phyloP scores from a whole-genome alignment of 1,140 invertebrate species.

The Trachymyrmex septentrionalis region DNA sequence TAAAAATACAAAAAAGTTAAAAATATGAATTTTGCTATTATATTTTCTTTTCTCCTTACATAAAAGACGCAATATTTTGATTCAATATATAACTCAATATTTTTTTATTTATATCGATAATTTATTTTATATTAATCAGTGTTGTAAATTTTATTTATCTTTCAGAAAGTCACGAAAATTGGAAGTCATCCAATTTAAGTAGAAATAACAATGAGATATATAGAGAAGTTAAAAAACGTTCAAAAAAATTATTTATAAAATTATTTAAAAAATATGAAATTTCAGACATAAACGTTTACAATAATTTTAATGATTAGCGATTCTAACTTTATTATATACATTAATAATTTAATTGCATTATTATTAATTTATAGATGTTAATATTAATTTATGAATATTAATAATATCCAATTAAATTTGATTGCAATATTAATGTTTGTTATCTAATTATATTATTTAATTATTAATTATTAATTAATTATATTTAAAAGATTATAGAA shows the following conservation, averaged over 20 bases:
- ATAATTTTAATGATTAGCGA: background rate
- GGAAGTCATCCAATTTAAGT: background rate
- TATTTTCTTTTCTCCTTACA: background rate
- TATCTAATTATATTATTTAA: background rate
- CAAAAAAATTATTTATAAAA: background rate
- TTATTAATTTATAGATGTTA: background rate
- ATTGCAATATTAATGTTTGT: constrained; percentile 3
- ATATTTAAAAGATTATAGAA: background rate
- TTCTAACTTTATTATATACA: background rate
- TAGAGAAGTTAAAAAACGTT: constrained; percentile 18
- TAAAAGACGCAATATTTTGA: constrained; percentile 13
- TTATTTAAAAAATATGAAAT: background rate
- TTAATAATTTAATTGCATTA: background rate
- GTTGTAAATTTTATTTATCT: background rate
- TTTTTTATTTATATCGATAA: background rate
- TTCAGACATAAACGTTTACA: background rate
- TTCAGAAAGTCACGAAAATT: constrained; percentile 14
- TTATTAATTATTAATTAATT: too few species aligned
- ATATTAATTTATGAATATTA: background rate
- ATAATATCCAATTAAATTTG: background rate
- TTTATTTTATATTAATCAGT: background rate
- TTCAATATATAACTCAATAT: background rate
- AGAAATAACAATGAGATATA: constrained; percentile 7
- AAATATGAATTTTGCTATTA: background rate
- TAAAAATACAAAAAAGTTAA: background rate